phyloP scores from a whole-genome alignment of 2,113 vertebrate genomes.

The Pseudolaguvia tuberculata region DNA sequence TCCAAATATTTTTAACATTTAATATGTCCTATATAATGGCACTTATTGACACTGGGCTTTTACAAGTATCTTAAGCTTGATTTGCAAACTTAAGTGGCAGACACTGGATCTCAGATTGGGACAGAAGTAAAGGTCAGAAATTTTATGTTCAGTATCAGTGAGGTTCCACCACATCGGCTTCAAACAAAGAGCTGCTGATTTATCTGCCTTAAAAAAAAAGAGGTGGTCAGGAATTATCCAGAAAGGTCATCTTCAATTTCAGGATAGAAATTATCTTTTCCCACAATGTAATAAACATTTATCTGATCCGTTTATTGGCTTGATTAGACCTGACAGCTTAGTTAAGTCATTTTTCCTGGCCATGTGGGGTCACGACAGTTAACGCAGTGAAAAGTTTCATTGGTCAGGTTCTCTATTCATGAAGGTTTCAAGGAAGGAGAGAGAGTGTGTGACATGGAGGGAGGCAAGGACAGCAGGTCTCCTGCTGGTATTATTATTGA shows the following conservation, averaged over 20 bases:
- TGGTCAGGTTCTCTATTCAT: constrained; percentile 73
- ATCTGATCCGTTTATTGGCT: constrained; percentile 97
- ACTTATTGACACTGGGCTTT: background rate
- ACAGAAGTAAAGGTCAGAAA: constrained; percentile 52
- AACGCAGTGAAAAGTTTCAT: constrained; percentile 93
- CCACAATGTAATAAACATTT: constrained; percentile 98
- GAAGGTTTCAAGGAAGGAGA: constrained; percentile 41
- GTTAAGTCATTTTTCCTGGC: constrained; percentile 96
- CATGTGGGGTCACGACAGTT: constrained; percentile 90
- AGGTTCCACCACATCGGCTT: constrained; percentile 62
- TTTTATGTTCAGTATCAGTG: constrained; percentile 64
- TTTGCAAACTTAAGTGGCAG: constrained; percentile 25
- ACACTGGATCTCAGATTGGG: constrained; percentile 29
- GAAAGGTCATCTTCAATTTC: constrained; percentile 99
- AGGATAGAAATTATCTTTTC: constrained; percentile 99
- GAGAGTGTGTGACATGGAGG: constrained; percentile 32
- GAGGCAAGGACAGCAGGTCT: constrained; percentile 30
- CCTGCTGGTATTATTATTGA: constrained; percentile 53
- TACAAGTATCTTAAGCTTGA: constrained; percentile 18
- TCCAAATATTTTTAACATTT: no score
- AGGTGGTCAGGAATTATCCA: constrained; percentile 89
- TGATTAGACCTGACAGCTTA: constrained; percentile 99
- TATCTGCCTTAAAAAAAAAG: constrained; percentile 77
- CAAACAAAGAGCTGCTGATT: constrained; percentile 68
- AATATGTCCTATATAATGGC: background rate